Base-by-base conservation (phyloP, 1,140 invertebrate genomes). In the Holotrichia oblita region DNA sequence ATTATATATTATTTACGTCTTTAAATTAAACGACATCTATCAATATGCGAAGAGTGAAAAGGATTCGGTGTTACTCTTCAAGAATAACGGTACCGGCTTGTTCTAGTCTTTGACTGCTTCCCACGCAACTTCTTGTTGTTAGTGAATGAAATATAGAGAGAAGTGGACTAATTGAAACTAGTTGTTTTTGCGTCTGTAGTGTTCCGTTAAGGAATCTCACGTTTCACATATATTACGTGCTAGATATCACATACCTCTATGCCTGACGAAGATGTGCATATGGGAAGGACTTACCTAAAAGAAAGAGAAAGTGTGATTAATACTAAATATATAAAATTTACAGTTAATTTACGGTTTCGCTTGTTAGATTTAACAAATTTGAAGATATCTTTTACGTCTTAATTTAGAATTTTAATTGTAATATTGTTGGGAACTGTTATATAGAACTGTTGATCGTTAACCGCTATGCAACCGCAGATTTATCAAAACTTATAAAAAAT, bases 221-320 rank as follows among this genome's bases (percentile, higher is more conserved):
- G 61, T 69, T 27, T 69, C 48, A 55, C 48, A 55, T 55, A 55
- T 69, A 22, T 69, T 34, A 48, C 10, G 20, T 69, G 12, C 7
- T 69, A 69, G 17, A 69, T 48, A 48, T 48, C n/a, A 55, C 48
- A 55, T 69, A 69, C 61, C 61, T 27, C n/a, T n/a, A 20, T 22
- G 22, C 22, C 27, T 34, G 27, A 69, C 61, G 61, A 10, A 10
- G 61, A 69, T 8, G 22, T 34, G 22, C 9, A 14, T 69, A 24
- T 69, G 22, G 27, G 8, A 34, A 34, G 9, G 20, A 69, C 61
- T 69, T 69, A 69, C 61, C 61, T 69, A 22, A 69, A 69, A 69
- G 22, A 69, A 69, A 69, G 61, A 69, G 61, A 69, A 69, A 69
- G 27, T 34, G 22, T 69, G 61, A 7, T 69, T 69, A 69, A 34